Conservation (phyloP, 2,888 invertebrate genomes). For the Athripsodes cinereus region DNA sequence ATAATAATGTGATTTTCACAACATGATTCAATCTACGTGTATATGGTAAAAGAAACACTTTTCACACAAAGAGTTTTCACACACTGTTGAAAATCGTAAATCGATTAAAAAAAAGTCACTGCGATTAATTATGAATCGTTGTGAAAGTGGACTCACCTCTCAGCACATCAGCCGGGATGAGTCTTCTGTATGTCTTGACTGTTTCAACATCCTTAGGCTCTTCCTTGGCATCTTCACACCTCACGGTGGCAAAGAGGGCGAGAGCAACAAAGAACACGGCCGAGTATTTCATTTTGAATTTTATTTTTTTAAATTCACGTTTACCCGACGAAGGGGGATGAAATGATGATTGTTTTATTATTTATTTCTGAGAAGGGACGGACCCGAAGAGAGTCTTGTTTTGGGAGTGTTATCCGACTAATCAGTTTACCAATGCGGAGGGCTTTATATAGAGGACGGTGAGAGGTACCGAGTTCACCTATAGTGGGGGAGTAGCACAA, state of each 20-base stretch:
- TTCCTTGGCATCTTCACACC: constrained; percentile 46
- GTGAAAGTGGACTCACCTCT: constrained; percentile 55
- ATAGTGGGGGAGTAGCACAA: not conserved
- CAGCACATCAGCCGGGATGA: constrained; percentile 84
- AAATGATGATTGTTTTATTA: not conserved
- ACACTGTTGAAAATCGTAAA: too few species aligned
- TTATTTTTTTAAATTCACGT: not conserved
- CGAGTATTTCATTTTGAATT: constrained; percentile 17
- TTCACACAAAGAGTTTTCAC: too few species aligned
- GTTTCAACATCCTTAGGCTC: constrained; percentile 37
- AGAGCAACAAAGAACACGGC: constrained; percentile 42
- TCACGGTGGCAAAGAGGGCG: constrained; percentile 49
- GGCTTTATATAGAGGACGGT: constrained; percentile 13
- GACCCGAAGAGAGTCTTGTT: not conserved
- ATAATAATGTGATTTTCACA: too few species aligned
- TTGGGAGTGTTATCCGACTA: constrained; percentile 12
- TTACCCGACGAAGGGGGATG: not conserved
- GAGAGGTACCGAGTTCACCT: constrained; percentile 3
- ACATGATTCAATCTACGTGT: too few species aligned
- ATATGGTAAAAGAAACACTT: too few species aligned
- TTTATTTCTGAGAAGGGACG: not conserved
- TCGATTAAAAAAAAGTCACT: too few species aligned
- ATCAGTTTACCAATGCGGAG: not conserved
- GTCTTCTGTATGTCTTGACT: constrained; percentile 69
- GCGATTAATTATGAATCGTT: too few species aligned